Conservation (phyloP, 2,888 invertebrate genomes). For the Notodromas monacha region DNA sequence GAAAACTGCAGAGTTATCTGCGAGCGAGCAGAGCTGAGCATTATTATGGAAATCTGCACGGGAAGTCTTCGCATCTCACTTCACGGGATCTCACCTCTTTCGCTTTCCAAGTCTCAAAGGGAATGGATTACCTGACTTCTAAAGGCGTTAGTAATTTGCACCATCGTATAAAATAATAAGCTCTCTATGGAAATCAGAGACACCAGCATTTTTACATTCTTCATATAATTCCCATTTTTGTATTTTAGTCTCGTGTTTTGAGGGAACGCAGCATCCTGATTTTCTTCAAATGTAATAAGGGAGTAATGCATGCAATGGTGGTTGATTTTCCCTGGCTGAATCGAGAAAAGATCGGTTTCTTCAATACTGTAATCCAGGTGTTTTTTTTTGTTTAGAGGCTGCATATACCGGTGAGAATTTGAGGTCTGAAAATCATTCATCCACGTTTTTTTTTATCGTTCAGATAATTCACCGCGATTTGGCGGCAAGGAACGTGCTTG, state of each 20-base stretch:
- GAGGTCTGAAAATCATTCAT: neutral
- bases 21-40: slow-evolving; percentile 52
- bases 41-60: slow-evolving; percentile 38
- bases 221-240: too few relatives aligned
- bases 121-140: slow-evolving; percentile 52
- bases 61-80: slow-evolving; percentile 18
- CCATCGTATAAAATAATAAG: too few relatives aligned
- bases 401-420: too few relatives aligned
- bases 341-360: neutral
- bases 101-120: slow-evolving; percentile 59
- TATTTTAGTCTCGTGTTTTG: too few relatives aligned
- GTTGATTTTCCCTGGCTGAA: too few relatives aligned
- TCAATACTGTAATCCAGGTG: neutral
- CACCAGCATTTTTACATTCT: too few relatives aligned
- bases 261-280: too few relatives aligned
- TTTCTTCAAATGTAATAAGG: too few relatives aligned
- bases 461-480: slow-evolving; percentile 53
- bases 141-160: slow-evolving; percentile 53
- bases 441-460: slow-evolving; percentile 13
- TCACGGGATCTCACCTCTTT: slow-evolving; percentile 60
- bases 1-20: slow-evolving; percentile 60
- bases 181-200: too few relatives aligned
- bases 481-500: slow-evolving; percentile 56
- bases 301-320: too few relatives aligned
- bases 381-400: too few relatives aligned